Evolutionary conservation across 2,888 invertebrate genomes (phyloP).

Genomic region (Blastobasis adustella): DNA sequence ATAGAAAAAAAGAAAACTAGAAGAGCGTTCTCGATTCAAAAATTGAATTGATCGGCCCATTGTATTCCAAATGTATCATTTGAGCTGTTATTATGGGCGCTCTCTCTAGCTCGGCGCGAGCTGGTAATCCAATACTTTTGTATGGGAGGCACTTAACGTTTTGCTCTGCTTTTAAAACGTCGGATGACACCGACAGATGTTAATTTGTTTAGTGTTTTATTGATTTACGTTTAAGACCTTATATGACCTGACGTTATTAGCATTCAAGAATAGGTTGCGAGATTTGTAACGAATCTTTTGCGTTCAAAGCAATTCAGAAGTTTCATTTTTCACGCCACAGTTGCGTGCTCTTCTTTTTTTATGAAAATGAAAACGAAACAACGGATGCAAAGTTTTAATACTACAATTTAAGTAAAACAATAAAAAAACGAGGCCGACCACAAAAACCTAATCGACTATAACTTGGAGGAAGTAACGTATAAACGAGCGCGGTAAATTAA

Average conservation of each 20-base stretch:
- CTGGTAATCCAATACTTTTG: conserved; percentile 74
- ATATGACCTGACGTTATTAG: too few species aligned
- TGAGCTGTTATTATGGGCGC: conserved; percentile 73
- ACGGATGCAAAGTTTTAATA: conserved; percentile 15
- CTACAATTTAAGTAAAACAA: conserved; percentile 40
- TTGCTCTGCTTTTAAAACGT: conserved; percentile 47
- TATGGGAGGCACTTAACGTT: conserved; percentile 71
- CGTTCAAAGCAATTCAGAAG: background rate
- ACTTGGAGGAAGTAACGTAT: conserved; percentile 64
- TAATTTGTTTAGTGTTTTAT: conserved; percentile 51
- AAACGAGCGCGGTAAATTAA: conserved; percentile 71
- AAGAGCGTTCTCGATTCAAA: conserved; percentile 75
- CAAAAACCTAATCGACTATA: conserved; percentile 67
- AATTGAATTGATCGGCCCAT: conserved; percentile 75
- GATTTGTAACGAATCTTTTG: background rate
- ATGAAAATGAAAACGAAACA: conserved; percentile 37
- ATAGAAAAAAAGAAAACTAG: conserved; percentile 59
- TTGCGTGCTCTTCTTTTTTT: conserved; percentile 10
- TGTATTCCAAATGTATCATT: conserved; percentile 76
- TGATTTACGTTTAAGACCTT: conserved; percentile 2
- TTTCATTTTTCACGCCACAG: background rate
- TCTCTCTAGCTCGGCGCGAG: conserved; percentile 65
- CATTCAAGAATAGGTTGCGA: too few species aligned
- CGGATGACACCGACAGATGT: conserved; percentile 28
- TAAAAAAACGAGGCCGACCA: conserved; percentile 49